Evolutionary conservation across 2,888 invertebrate species (phyloP).

Genomic region (Ennomos fuscantarius): DNA sequence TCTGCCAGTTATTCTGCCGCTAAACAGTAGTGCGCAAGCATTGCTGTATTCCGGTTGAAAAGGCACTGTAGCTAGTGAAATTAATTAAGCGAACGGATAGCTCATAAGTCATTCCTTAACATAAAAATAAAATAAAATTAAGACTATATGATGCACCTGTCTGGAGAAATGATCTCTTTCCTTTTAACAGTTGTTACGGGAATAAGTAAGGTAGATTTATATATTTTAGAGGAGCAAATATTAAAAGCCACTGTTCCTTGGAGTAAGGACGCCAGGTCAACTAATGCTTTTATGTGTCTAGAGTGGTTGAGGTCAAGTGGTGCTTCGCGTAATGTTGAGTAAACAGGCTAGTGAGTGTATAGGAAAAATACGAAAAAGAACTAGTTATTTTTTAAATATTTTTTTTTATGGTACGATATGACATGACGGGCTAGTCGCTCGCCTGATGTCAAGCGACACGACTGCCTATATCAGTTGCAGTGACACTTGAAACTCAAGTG

Average conservation of each 20-base stretch:
- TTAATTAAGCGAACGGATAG: no score
- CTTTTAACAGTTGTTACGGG: neutral
- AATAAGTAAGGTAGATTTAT: conserved; percentile 6
- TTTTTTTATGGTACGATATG: neutral
- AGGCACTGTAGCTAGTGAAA: no score
- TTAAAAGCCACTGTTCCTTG: conserved; percentile 4
- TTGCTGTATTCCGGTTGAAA: no score
- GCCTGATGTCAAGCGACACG: no score
- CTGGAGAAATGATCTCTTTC: conserved; percentile 6
- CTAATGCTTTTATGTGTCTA: conserved; percentile 19
- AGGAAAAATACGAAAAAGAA: conserved; percentile 2
- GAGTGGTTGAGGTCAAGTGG: conserved; percentile 21
- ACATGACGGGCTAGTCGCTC: no score
- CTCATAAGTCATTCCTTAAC: no score
- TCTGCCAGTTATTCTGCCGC: no score
- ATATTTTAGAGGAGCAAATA: conserved; percentile 6
- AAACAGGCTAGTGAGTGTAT: neutral
- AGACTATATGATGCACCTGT: neutral
- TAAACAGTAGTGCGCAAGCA: no score
- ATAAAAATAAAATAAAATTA: no score
- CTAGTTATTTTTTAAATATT: conserved; percentile 1
- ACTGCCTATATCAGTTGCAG: no score
- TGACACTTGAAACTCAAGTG: no score
- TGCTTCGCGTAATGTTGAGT: conserved; percentile 10
- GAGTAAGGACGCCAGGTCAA: conserved; percentile 14